Evolutionary conservation across 1,140 invertebrate species (phyloP).

Genomic region (Drosophila orosa): DNA sequence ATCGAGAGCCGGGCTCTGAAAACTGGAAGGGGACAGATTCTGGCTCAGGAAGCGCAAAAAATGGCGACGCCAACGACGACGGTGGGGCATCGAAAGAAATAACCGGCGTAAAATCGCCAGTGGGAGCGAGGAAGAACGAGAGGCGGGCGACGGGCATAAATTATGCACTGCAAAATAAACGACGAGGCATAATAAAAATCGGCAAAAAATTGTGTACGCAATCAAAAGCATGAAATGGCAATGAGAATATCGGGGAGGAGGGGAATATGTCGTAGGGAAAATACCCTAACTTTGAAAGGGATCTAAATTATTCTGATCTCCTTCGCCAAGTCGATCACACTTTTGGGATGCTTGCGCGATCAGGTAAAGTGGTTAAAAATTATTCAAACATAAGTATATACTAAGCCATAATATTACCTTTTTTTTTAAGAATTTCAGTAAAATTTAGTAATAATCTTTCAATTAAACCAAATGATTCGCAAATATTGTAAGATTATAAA

Average conservation of each 20-base stretch:
- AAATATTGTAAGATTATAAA: background rate
- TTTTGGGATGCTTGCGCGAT: background rate
- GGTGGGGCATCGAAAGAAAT: slow-evolving; percentile 24
- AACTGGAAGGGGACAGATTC: slow-evolving; percentile 30
- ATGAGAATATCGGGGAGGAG: slow-evolving; percentile 26
- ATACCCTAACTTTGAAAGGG: background rate
- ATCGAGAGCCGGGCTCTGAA: slow-evolving; percentile 16
- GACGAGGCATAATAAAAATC: slow-evolving; percentile 75
- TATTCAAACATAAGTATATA: too few relatives aligned
- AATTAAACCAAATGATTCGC: background rate
- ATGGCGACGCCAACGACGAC: slow-evolving; percentile 66
- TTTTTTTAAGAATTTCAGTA: too few relatives aligned
- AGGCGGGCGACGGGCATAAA: slow-evolving; percentile 56
- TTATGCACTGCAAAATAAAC: slow-evolving; percentile 81
- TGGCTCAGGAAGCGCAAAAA: slow-evolving; percentile 70
- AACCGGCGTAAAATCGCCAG: slow-evolving; percentile 3
- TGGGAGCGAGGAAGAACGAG: slow-evolving; percentile 8
- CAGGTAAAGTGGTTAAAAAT: too few relatives aligned
- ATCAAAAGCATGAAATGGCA: slow-evolving; percentile 71
- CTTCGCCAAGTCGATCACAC: background rate
- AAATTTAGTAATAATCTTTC: too few relatives aligned
- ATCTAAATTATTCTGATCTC: background rate
- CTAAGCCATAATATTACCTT: too few relatives aligned
- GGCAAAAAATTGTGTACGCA: slow-evolving; percentile 75
- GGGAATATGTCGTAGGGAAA: slow-evolving; percentile 7